Evolutionary conservation across 2,888 invertebrate genomes (phyloP), one percentile per base, ranked within the genome.

Genomic region (Spilosoma lubricipeda): DNA sequence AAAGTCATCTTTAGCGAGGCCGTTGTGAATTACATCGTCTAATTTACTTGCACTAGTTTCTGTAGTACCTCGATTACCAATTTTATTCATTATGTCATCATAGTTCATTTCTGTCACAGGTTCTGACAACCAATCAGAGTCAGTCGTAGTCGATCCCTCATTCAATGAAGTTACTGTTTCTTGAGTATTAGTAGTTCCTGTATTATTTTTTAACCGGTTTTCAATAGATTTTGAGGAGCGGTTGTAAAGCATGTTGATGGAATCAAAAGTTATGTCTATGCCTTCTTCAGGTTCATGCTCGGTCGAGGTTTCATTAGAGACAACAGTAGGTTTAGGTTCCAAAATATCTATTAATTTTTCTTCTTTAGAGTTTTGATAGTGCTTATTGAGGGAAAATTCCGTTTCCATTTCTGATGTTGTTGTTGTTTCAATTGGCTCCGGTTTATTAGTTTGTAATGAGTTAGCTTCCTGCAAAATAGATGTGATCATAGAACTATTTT

Each of bases 91-190:
- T 64, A 87, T 82, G 77, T 93, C 91, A 75, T 89, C 86, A 77
- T 92, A 93, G 70, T 87, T 91, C 9, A 92, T 80, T 89, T 94
- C 94, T 39, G 93, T 90, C n/a, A 92, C 90, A 7, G 91, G 71
- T 87, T 92, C 92, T 39, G 92, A 88, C 64, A 95, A 82, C 95
- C 95, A 95, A 83, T 95, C 95, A 9, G 93, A 91, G 77, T 91
- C 92, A 33, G 90, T 90, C 59, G 90, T 88, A 69, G 30, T 85
- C 33, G 75, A 71, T 65, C 79, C 70, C 52, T 85, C 84, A 72
- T 83, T 86, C 52, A 80, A 69, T 66, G 86, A 87, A 45, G 87
- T 83, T 66, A 42, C 30, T 59, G 77, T 77, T 76, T 77, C 81
- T 45, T 79, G 73, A 67, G 59, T 69, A 27, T 23, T 75, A 39